Conservation (phyloP, 2,113 vertebrate species). For the Trematomus loennbergii region DNA sequence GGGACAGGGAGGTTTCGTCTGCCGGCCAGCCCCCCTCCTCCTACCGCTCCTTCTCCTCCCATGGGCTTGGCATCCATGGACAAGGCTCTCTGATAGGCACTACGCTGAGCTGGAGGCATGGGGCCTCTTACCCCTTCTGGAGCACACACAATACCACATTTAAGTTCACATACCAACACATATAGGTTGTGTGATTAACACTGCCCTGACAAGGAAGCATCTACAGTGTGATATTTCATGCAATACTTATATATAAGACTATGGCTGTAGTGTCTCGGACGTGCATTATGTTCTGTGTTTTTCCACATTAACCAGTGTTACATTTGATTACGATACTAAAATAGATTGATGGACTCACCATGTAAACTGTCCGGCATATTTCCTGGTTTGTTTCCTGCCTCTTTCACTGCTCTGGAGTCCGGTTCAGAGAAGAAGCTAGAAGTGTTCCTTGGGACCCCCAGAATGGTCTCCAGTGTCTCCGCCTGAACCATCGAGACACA, state of each 20-base stretch:
- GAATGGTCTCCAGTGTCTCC: slow-evolving; percentile 94
- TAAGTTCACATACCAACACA: neutral
- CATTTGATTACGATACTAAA: neutral
- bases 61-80: slow-evolving; percentile 89
- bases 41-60: slow-evolving; percentile 79
- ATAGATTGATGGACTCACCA: slow-evolving; percentile 72
- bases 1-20: slow-evolving; percentile 88
- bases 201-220: neutral
- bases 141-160: slow-evolving; percentile 18
- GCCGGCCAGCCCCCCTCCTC: slow-evolving; percentile 80
- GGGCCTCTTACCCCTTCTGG: slow-evolving; percentile 87
- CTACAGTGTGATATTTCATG: neutral
- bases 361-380: slow-evolving; percentile 76
- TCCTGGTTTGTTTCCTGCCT: slow-evolving; percentile 87
- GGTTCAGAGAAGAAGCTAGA: slow-evolving; percentile 90
- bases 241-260: neutral
- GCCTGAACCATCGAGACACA: slow-evolving; percentile 70
- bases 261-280: neutral
- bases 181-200: neutral
- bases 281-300: neutral
- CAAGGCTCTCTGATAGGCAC: slow-evolving; percentile 87
- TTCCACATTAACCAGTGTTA: neutral
- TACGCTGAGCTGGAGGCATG: slow-evolving; percentile 74
- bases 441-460: slow-evolving; percentile 88
- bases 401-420: slow-evolving; percentile 85